A percentile compares a stretch with the other conserved stretches of the same genome.
Conservation (phyloP, 2,888 invertebrate genomes). For the Habroteleia sp. region DNA sequence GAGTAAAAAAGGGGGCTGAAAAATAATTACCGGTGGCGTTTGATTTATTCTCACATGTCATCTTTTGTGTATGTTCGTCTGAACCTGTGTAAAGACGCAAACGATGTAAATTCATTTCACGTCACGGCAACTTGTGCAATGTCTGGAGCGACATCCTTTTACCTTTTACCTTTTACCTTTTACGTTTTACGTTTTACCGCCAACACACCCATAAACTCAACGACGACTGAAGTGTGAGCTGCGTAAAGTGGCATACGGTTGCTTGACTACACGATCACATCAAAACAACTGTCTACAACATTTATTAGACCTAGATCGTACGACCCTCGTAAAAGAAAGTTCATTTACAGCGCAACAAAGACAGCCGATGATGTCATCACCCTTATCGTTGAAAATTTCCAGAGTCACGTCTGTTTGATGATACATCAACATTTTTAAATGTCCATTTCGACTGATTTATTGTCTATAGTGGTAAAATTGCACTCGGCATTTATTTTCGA, state of each 20-base stretch:
- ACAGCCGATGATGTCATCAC: conserved; percentile 16
- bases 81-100: not conserved
- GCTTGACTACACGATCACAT: conserved; percentile 38
- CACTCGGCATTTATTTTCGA: conserved; percentile 30
- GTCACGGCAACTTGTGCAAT: conserved; percentile 24
- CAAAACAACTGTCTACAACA: conserved; percentile 62
- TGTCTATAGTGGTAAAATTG: conserved; percentile 32
- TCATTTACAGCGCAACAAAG: conserved; percentile 59
- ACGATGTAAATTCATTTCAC: conserved; percentile 38
- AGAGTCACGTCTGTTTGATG: conserved; percentile 47
- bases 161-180: conserved; percentile 25
- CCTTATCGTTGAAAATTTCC: conserved; percentile 26
- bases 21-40: not conserved
- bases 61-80: not conserved
- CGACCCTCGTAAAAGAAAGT: conserved; percentile 65
- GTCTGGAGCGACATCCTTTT: conserved; percentile 17
- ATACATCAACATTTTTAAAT: conserved; percentile 57
- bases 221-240: conserved; percentile 8
- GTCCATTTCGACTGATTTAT: conserved; percentile 50
- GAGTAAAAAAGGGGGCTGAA: too few relatives aligned
- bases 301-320: conserved; percentile 66
- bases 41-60: conserved; percentile 16
- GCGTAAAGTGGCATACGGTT: conserved; percentile 24
- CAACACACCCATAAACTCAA: conserved; percentile 34
- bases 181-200: conserved; percentile 27